A percentile compares a stretch with the other conserved stretches of the same genome.
Evolutionary conservation across 2,888 invertebrate species (phyloP).

Genomic region (Cartodere bifasciata): DNA sequence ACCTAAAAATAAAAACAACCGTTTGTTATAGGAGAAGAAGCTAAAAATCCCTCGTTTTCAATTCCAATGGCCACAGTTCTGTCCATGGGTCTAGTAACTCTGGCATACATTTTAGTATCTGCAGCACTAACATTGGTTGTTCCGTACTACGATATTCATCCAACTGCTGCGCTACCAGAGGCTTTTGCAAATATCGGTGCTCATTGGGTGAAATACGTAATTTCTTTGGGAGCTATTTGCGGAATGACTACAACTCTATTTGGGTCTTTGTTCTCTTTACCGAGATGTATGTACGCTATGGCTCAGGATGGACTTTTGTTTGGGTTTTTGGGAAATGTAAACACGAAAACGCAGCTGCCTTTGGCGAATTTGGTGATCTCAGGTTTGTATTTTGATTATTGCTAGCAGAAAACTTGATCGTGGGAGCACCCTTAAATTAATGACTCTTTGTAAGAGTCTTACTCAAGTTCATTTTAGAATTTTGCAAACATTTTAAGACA

Average conservation of each 20-base stretch:
- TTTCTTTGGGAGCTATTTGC: constrained; percentile 74
- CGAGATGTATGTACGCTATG: constrained; percentile 79
- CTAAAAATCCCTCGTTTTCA: constrained; percentile 63
- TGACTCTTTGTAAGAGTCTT: too few relatives aligned
- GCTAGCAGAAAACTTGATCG: too few relatives aligned
- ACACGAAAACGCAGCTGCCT: constrained; percentile 69
- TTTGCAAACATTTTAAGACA: too few relatives aligned
- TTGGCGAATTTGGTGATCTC: constrained; percentile 62
- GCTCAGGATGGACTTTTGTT: constrained; percentile 79
- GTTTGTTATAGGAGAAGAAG: too few relatives aligned
- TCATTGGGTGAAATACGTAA: constrained; percentile 73
- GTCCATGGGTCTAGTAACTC: constrained; percentile 68
- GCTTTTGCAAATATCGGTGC: constrained; percentile 64
- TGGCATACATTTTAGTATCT: constrained; percentile 69
- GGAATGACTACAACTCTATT: constrained; percentile 86
- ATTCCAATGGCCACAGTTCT: constrained; percentile 74
- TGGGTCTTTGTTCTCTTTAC: constrained; percentile 75
- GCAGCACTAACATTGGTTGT: constrained; percentile 73
- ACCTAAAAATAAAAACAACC: too few relatives aligned
- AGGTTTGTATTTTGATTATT: too few relatives aligned
- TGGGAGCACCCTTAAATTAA: too few relatives aligned
- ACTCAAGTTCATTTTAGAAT: too few relatives aligned
- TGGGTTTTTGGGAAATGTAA: constrained; percentile 63
- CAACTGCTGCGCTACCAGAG: constrained; percentile 67
- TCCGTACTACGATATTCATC: constrained; percentile 60